These are phyloP conservation scores for Glyptemys insculpta DNA, from an alignment of 2,797 vertebrate species.

Conservation along the genomic window DNA sequence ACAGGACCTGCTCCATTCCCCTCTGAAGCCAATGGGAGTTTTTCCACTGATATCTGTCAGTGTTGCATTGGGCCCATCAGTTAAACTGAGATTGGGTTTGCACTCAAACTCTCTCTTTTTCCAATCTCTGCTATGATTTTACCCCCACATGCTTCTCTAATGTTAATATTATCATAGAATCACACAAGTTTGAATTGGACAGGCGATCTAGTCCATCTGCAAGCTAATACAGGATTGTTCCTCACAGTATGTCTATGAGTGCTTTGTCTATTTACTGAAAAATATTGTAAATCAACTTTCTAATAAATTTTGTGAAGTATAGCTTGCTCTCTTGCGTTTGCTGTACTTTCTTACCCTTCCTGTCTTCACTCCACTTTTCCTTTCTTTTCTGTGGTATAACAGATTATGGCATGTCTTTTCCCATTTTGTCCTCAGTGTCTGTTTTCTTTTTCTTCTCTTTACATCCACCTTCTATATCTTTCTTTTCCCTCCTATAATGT, in stretches of 20 bases:
- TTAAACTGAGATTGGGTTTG: not conserved
- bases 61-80: not conserved
- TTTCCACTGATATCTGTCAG: not conserved
- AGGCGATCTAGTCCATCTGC: not conserved
- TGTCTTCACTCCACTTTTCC: slow-evolving; percentile 33
- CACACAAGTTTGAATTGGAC: not conserved
- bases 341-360: not conserved
- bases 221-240: not conserved
- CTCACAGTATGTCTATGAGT: not conserved
- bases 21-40: not conserved
- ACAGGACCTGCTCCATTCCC: not conserved
- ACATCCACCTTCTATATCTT: not conserved
- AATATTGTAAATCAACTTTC: not conserved
- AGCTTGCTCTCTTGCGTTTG: slow-evolving; percentile 18
- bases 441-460: slow-evolving; percentile 42
- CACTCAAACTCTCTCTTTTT: not conserved
- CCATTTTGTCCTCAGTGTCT: not conserved
- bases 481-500: not conserved
- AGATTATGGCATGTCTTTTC: slow-evolving; percentile 55
- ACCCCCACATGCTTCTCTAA: not conserved
- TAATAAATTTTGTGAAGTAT: not conserved
- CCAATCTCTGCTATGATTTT: not conserved
- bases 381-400: slow-evolving; percentile 10
- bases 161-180: not conserved
- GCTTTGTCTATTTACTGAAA: not conserved